Base-by-base conservation (phyloP, 2,888 invertebrate species). In the Parnassius glacialis region DNA sequence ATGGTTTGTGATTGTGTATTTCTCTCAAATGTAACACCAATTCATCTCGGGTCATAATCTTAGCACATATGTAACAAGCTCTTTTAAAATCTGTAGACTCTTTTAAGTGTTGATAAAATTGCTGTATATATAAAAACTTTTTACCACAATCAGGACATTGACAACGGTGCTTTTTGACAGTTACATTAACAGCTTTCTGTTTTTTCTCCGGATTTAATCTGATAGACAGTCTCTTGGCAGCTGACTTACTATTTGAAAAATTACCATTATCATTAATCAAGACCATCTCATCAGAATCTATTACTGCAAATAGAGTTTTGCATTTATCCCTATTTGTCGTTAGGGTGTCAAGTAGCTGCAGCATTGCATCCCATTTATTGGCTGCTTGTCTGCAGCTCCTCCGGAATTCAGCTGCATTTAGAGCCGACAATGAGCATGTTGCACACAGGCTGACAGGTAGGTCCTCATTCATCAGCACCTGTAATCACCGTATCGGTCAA, bases 401-500 rank as follows among this genome's bases (percentile, higher is more conserved):
- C 47, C 81, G 76, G 78, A 90, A 89, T 62, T 79, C 74, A 0
- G 80, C 87, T 10, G 87, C 86, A 51, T 78, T 75, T 58, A 80
- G 64, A 20, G 83, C 81, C 5, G 82, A 76, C 47, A 70, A 62
- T 25, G 77, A 80, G 76, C 90, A 90, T 57, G 70, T 16, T 10
- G 79, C 67, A 76, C 89, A 90, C 59, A 90, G 75, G 61, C 81
- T 81, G n/a, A 75, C 64, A 5, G 90, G 90, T 72, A 89, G 79
- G 68, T 75, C 81, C 56, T 77, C 83, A 43, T 83, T 81, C 68
- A 73, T 65, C 73, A 44, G 74, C 75, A 90, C 84, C 90, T 90
- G 90, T 75, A 90, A 89, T 82, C 84, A 89, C 79, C 75, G 73
- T 61, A 78, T 79, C 72, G 75, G 73, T 90, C 83, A 90, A 84